Evolutionary conservation across 2,888 invertebrate species (phyloP), one percentile per base, ranked within the genome.

Genomic region (Dryadula phaetusa): DNA sequence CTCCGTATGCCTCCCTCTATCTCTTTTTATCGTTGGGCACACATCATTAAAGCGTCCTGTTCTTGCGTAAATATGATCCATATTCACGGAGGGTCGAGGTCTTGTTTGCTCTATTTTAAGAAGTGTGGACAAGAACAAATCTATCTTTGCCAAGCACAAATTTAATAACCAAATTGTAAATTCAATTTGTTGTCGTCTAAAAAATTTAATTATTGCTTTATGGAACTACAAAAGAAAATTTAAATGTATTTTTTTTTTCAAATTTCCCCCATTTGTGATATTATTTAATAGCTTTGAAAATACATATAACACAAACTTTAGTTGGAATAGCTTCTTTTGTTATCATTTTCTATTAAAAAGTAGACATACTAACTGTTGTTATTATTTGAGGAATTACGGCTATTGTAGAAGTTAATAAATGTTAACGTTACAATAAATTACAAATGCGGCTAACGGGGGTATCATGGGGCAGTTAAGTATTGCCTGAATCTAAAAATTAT

Each of bases 21-120:
- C 90, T 86, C 81, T 78, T 80, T 88, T 81, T 78, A 80, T 82
- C 82, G 82, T 80, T 76, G 71, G 79, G 75, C 75, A 77, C 74
- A 77, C 79, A 77, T 81, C 78, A 82, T 87, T 83, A 82, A 72
- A 73, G 77, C 75, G 76, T 88, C 86, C 81, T 83, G 85, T 80
- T 89, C 82, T 76, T 75, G 75, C 81, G 77, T 79, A 80, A 82
- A 82, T 83, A 86, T 88, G 85, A 86, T 87, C 84, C 82, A 84
- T 80, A 81, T 82, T 83, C 81, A 80, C 79, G 77, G 81, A 81
- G 82, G 81, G 82, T 80, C 79, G 82, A 79, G 79, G 79, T 81
- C 80, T 83, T 82, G 79, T 82, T 84, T 86, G 84, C 81, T 81
- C 83, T 77, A 84, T 83, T 79, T 79, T 78, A 80, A 82, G 81